Evolutionary conservation across 2,113 vertebrate genomes (phyloP).

Genomic region (Andinoacara biseriatus): DNA sequence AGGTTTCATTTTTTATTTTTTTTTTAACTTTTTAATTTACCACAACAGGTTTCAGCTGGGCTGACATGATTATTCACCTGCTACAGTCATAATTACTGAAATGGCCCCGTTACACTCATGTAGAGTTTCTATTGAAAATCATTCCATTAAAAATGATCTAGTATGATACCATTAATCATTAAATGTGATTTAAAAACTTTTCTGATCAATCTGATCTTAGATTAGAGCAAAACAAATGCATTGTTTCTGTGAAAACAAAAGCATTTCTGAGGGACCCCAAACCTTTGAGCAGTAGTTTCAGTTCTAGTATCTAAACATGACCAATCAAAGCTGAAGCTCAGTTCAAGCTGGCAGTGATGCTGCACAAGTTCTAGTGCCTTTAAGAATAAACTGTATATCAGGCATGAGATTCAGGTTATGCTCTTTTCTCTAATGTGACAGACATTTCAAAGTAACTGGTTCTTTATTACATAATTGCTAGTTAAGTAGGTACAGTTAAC

Average conservation of each 20-base stretch:
- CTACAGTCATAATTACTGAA: no score
- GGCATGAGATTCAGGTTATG: neutral
- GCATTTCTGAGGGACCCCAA: neutral
- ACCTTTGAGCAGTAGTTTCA: neutral
- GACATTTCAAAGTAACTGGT: neutral
- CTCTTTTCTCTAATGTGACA: neutral
- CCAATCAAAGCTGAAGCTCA: no score
- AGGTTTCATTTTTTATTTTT: no score
- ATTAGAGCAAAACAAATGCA: neutral
- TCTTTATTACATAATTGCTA: neutral
- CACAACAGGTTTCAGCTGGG: neutral
- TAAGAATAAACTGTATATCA: neutral
- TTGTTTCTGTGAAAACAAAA: neutral
- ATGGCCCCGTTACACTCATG: neutral
- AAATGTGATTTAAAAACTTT: neutral
- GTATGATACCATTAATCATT: neutral
- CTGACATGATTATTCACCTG: no score
- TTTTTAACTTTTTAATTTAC: neutral
- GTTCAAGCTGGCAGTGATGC: no score
- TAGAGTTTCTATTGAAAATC: neutral
- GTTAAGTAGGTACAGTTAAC: neutral
- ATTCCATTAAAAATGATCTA: neutral
- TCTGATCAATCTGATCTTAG: neutral
- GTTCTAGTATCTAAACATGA: neutral
- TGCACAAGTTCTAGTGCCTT: no score